Conservation (phyloP, 2,797 vertebrate species). For the Urocyon cinereoargenteus region DNA sequence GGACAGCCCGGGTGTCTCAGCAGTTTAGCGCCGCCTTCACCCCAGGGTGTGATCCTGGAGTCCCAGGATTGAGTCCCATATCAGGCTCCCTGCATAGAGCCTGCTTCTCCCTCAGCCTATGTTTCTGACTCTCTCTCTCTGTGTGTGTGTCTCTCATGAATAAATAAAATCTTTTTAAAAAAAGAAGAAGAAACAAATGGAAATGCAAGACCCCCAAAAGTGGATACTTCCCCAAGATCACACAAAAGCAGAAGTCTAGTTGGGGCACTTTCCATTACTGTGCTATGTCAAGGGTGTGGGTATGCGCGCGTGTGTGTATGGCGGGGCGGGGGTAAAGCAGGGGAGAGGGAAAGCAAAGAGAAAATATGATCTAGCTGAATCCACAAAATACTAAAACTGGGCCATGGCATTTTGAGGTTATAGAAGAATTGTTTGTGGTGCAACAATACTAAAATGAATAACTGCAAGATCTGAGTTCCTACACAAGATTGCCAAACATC, state of each 20-base stretch:
- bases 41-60: no score
- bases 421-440: neutral
- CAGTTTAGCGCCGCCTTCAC: no score
- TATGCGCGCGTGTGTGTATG: neutral
- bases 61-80: no score
- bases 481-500: slow-evolving; percentile 45
- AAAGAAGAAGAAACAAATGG: neutral
- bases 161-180: no score
- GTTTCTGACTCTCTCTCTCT: no score
- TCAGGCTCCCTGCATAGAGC: no score
- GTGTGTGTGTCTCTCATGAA: no score
- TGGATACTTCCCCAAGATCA: neutral
- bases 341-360: neutral
- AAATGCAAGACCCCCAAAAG: neutral
- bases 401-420: neutral
- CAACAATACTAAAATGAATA: neutral
- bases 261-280: neutral
- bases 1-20: no score
- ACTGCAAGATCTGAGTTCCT: slow-evolving; percentile 22
- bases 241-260: neutral
- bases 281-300: neutral
- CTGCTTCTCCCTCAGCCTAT: no score
- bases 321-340: no score
- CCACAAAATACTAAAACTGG: slow-evolving; percentile 7
- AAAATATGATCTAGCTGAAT: slow-evolving; percentile 2